Evolutionary conservation across 2,888 invertebrate species (phyloP).

Genomic region (Eledone cirrhosa): DNA sequence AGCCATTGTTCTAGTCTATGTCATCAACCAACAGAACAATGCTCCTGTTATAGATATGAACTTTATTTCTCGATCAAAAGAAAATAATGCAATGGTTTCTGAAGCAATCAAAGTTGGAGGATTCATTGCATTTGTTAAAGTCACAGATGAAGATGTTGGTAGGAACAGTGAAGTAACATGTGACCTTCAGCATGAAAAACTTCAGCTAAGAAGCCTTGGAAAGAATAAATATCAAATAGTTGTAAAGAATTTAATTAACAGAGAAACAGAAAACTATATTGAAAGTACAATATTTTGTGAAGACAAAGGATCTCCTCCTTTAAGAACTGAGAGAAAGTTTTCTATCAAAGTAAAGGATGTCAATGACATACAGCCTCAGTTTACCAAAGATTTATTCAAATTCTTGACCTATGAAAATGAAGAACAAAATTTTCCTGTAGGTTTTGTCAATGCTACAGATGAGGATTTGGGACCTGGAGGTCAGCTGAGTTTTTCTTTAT

Average conservation of each 20-base stretch:
- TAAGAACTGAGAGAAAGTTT: not conserved
- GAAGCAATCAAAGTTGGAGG: slow-evolving; percentile 18
- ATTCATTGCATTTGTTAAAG: slow-evolving; percentile 15
- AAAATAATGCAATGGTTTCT: not conserved
- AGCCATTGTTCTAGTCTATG: slow-evolving; percentile 11
- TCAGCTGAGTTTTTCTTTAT: not conserved
- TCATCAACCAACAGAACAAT: slow-evolving; percentile 26
- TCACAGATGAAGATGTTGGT: slow-evolving; percentile 14
- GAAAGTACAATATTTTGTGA: slow-evolving; percentile 1
- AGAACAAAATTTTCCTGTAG: not conserved
- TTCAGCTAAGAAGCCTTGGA: slow-evolving; percentile 4
- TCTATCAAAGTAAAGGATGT: slow-evolving; percentile 15
- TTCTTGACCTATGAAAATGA: slow-evolving; percentile 10
- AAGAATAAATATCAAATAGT: slow-evolving; percentile 15
- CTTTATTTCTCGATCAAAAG: not conserved
- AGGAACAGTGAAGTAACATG: slow-evolving; percentile 8
- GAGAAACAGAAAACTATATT: not conserved
- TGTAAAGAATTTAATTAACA: not conserved
- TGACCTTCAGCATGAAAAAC: not conserved
- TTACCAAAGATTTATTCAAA: slow-evolving; percentile 4
- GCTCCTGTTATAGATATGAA: slow-evolving; percentile 11
- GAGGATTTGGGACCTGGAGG: not conserved
- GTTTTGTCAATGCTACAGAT: slow-evolving; percentile 11
- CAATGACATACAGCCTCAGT: slow-evolving; percentile 5
- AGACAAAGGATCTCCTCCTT: slow-evolving; percentile 9